Evolutionary conservation across 2,888 invertebrate genomes (phyloP).

Genomic region (Platycheirus albimanus): DNA sequence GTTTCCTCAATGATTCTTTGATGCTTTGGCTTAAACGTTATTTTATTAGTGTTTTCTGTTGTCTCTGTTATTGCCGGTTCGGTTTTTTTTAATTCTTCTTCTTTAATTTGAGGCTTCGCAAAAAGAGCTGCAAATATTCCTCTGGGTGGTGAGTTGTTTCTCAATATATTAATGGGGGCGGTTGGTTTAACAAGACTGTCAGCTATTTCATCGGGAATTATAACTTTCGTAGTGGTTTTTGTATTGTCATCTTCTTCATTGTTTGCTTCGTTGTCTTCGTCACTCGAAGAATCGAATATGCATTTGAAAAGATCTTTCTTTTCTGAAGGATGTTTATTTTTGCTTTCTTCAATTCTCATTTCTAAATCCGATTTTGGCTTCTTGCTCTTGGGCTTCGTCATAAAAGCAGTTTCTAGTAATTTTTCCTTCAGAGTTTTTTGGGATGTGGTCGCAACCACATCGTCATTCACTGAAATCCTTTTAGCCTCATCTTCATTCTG

Average conservation of each 20-base stretch:
- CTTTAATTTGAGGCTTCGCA: constrained; percentile 52
- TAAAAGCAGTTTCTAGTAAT: background rate
- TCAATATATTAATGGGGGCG: constrained; percentile 84
- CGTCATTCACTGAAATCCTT: too few species aligned
- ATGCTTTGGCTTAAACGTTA: constrained; percentile 76
- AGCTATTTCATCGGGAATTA: constrained; percentile 76
- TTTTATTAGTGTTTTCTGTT: constrained; percentile 68
- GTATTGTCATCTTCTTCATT: constrained; percentile 74
- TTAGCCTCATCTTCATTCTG: background rate
- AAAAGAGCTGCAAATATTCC: constrained; percentile 85
- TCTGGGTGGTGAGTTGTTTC: constrained; percentile 88
- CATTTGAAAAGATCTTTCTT: constrained; percentile 93
- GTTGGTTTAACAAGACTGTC: constrained; percentile 79
- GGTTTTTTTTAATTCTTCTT: constrained; percentile 5
- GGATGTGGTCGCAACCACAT: background rate
- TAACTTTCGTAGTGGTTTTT: constrained; percentile 54
- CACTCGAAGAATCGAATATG: constrained; percentile 93
- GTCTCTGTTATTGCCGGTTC: too few species aligned
- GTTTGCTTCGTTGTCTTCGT: constrained; percentile 84
- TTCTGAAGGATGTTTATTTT: constrained; percentile 83
- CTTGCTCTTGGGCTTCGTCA: background rate
- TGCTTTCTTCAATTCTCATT: constrained; percentile 78
- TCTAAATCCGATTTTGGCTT: constrained; percentile 79
- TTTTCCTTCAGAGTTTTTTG: background rate
- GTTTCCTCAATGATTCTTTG: constrained; percentile 68